Evolutionary conservation across 2,113 vertebrate species (phyloP), one percentile per base, ranked within the genome.

Genomic region (Ranitomeya imitator): DNA sequence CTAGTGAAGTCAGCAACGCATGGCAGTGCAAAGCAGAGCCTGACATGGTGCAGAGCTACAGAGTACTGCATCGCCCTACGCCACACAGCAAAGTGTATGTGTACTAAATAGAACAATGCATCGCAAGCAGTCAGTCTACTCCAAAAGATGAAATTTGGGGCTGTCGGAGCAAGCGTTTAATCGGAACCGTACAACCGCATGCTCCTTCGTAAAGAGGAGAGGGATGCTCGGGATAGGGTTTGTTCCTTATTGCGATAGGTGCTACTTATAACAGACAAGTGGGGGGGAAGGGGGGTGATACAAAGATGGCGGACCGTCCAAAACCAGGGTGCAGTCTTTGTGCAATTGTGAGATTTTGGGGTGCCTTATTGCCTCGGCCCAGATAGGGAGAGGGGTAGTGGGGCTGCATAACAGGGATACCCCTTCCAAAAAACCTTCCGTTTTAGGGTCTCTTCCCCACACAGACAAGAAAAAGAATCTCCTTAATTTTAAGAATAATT

Each of bases 401-500:
- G 55, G 79, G 65, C 60, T 84, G 54, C 26, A 88, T 69, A 79
- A 26, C 31, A 79, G 81, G 76, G 18, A 67, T 59, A 54, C 73
- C 71, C 81, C 59, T 84, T 76, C 80, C 45, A 45, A 18, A 52
- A 52, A 37, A 23, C 15, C 45, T 71, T 61, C 76, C 67, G 16
- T 10, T 18, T 76, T 78, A 54, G 61, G 59, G 73, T 79, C 87
- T 79, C 61, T 84, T 84, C 74, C 87, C 87, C 87, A 78, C 79
- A 82, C 69, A 89, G 84, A 79, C 79, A 37, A 65, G 79, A 83
- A 86, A 84, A 89, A 90, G 26, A 45, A 45, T 63, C 61, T 78
- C 85, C 67, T 86, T 85, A 86, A 79, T 71, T 83, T 90, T 80
- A 74, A 89, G 65, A 90, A 90, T 79, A 88, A 83, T 79, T 89